Percentiles rank a stretch among this genome's conserved stretches.
These are phyloP conservation scores for Ceratoteleas bidentatus DNA, from an alignment of 1,140 invertebrate species.

Conservation along the genomic window DNA sequence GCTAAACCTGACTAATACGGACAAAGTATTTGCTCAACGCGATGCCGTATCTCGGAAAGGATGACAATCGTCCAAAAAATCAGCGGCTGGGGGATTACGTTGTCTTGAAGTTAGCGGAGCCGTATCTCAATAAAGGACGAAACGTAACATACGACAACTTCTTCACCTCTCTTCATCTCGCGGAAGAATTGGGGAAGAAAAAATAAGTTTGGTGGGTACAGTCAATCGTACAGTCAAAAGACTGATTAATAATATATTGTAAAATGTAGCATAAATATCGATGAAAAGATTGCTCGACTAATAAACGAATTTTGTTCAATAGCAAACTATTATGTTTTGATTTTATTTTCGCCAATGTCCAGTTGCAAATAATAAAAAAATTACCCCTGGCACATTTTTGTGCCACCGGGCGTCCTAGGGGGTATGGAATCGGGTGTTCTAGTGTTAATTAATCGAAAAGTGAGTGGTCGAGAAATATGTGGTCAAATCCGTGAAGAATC, in stretches of 20 bases:
- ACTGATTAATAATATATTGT: too few species aligned
- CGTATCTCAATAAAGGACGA: slow-evolving; percentile 60
- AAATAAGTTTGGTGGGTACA: slow-evolving; percentile 63
- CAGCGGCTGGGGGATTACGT: slow-evolving; percentile 34
- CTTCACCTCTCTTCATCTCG: slow-evolving; percentile 66
- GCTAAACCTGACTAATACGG: slow-evolving; percentile 76
- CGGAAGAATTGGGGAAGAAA: slow-evolving; percentile 57
- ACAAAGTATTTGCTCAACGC: slow-evolving; percentile 74
- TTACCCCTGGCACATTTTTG: too few species aligned
- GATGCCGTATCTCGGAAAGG: slow-evolving; percentile 75
- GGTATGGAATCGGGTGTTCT: too few species aligned
- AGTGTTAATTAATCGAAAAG: too few species aligned
- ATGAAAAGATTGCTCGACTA: slow-evolving; percentile 43
- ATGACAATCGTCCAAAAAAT: slow-evolving; percentile 38
- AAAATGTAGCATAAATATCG: too few species aligned
- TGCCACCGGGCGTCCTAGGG: too few species aligned
- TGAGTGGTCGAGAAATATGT: too few species aligned
- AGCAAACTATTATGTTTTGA: too few species aligned
- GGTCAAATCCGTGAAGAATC: too few species aligned
- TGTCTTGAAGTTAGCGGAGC: slow-evolving; percentile 63
- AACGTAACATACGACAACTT: slow-evolving; percentile 73
- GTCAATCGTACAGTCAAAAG: slow-evolving; percentile 38
- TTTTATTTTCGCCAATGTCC: too few species aligned
- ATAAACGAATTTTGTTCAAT: too few species aligned
- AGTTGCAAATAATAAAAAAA: too few species aligned